Percentiles rank a stretch among this genome's conserved stretches.
These are phyloP conservation scores for Scaptodrosophila lebanonensis DNA, from an alignment of 1,140 invertebrate species.

Conservation along the genomic window DNA sequence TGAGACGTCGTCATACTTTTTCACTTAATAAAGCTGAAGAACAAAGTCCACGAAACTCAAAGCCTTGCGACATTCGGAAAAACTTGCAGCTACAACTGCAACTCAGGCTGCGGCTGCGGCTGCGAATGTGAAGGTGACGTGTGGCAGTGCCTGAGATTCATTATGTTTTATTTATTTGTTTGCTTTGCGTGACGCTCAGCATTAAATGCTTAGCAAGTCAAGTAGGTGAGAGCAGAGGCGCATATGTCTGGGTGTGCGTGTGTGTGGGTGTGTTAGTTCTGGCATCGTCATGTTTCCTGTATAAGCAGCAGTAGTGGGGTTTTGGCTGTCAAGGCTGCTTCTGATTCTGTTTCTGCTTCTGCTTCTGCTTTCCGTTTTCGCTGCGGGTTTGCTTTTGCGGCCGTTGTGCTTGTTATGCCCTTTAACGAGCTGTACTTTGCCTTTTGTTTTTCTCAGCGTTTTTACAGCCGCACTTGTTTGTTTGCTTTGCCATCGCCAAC, in stretches of 20 bases:
- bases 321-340: too few species aligned
- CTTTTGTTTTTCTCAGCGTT: constrained; percentile 54
- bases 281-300: too few species aligned
- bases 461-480: too few species aligned
- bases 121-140: neutral
- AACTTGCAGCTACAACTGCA: neutral
- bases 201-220: constrained; percentile 62
- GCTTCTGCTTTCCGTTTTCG: too few species aligned
- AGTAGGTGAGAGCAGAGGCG: constrained; percentile 10
- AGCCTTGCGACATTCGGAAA: neutral
- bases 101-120: neutral
- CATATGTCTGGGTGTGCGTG: accelerated
- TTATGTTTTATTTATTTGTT: constrained; percentile 51
- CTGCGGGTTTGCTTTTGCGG: neutral
- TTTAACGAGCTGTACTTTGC: constrained; percentile 49
- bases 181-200: constrained; percentile 43
- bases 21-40: constrained; percentile 64
- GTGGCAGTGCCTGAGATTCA: constrained; percentile 16
- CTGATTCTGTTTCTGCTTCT: too few species aligned
- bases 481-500: constrained; percentile 7
- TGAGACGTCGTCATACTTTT: constrained; percentile 68
- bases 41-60: constrained; percentile 20
- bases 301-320: constrained; percentile 32
- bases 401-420: constrained; percentile 48
- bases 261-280: too few species aligned